Evolutionary conservation across 2,113 vertebrate species (phyloP).

Genomic region (Phasianus colchicus): DNA sequence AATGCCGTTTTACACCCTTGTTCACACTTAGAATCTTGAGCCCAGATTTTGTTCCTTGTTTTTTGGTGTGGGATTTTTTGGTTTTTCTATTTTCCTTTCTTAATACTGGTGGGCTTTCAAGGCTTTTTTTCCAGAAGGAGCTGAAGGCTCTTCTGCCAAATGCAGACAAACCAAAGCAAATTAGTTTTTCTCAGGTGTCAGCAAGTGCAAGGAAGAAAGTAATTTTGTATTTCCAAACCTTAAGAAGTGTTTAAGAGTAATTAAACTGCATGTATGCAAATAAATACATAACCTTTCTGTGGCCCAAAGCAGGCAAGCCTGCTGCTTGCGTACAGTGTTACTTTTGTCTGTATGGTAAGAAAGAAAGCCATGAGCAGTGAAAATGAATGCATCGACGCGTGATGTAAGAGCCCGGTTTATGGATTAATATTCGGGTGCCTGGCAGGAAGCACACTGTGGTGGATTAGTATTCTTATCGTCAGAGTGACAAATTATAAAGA

Average conservation of each 20-base stretch:
- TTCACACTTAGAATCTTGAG: background rate
- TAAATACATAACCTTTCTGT: background rate
- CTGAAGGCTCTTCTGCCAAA: background rate
- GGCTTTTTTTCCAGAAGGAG: background rate
- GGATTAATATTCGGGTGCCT: constrained; percentile 16
- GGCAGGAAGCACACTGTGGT: background rate
- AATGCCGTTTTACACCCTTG: background rate
- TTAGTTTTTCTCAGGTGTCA: background rate
- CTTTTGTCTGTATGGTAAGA: background rate
- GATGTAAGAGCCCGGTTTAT: background rate
- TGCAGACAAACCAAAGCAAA: background rate
- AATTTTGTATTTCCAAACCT: background rate
- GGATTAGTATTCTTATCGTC: constrained; percentile 19
- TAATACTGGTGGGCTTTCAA: background rate
- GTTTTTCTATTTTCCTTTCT: background rate
- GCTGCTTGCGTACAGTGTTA: background rate
- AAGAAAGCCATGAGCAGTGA: background rate
- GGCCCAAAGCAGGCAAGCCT: background rate
- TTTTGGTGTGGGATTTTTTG: background rate
- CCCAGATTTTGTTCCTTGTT: background rate
- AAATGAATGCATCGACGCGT: background rate
- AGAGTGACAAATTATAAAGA: constrained; percentile 36
- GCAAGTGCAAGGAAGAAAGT: background rate
- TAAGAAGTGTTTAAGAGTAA: background rate
- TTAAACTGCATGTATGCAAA: background rate